These are phyloP conservation scores for Tachuris rubrigastra DNA, from an alignment of 2,113 vertebrate genomes.

Conservation along the genomic window DNA sequence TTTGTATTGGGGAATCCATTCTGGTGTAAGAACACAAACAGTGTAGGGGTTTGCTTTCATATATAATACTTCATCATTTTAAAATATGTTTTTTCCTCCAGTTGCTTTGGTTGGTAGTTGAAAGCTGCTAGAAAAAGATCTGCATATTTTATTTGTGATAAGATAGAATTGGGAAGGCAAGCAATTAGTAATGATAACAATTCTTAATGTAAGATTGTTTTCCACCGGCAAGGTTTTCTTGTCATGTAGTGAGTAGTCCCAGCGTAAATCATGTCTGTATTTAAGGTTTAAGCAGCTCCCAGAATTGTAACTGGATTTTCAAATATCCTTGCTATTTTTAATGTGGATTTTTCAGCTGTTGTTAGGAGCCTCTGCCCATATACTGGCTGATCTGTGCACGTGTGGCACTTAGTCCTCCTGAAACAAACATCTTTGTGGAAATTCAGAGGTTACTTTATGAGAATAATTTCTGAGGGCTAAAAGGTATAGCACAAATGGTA, in stretches of 20 bases:
- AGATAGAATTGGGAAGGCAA: neutral
- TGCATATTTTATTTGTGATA: neutral
- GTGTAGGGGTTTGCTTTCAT: neutral
- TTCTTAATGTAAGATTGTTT: neutral
- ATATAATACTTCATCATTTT: neutral
- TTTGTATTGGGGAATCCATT: neutral
- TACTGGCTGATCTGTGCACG: neutral
- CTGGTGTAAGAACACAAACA: neutral
- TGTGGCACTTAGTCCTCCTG: neutral
- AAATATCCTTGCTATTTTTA: neutral
- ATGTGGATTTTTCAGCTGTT: neutral
- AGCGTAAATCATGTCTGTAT: neutral
- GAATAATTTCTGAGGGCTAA: neutral
- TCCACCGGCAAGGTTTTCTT: neutral
- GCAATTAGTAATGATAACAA: neutral
- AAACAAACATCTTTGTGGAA: neutral
- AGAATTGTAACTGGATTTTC: neutral
- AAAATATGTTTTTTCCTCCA: neutral
- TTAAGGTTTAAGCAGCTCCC: constrained; percentile 6
- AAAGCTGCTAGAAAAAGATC: neutral
- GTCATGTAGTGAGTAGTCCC: neutral
- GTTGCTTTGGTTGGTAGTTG: neutral
- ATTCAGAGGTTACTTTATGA: neutral
- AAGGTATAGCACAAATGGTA: neutral
- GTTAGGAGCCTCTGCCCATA: neutral